Evolutionary conservation across 2,888 invertebrate genomes (phyloP), one percentile per base, ranked within the genome.

Genomic region (Caenorhabditis sinica): DNA sequence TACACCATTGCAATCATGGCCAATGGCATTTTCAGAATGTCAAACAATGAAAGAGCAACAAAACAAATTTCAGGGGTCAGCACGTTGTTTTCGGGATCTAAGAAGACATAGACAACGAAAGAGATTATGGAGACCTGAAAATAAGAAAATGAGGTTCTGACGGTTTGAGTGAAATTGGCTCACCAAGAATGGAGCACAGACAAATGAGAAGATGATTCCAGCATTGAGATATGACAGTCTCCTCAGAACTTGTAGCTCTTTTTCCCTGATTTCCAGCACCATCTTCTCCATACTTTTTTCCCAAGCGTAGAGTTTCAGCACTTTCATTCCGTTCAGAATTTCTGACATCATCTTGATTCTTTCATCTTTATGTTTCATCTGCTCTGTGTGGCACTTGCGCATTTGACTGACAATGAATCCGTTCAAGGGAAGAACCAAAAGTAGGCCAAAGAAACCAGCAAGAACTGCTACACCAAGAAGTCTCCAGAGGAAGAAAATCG

Each of bases 351-450:
- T 68, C 13, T 69, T 68, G 11, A 94, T 97, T 97, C 92, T 96
- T 97, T 96, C 96, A 92, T 97, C 97, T 93, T 97, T 97, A 93
- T 95, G 95, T 92, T 96, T 96, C 97, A 97, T 97, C 93, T 97
- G 97, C 85, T 95, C 95, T 60, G 96, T 95, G 91, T 92, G 92
- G 82, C 88, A 92, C 49, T 91, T 91, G 11, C 90, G 71, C 28
- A 90, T 91, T 20, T 89, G 71, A 87, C 91, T 90, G 5, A 90
- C 89, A 43, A 92, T 91, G 40, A 89, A 43, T 69, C 90, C 92
- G 72, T 93, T 93, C 82, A 92, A 76, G 2, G 93, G 94, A 15
- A 98, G 96, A 72, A 98, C 95, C 68, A 98, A 95, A 51, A 98
- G 95, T 96, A 98, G 96, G 51, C 98, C 96, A 2, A 95, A 96